Conservation (phyloP, 2,113 vertebrate species). For the Tragelaphus scriptus region DNA sequence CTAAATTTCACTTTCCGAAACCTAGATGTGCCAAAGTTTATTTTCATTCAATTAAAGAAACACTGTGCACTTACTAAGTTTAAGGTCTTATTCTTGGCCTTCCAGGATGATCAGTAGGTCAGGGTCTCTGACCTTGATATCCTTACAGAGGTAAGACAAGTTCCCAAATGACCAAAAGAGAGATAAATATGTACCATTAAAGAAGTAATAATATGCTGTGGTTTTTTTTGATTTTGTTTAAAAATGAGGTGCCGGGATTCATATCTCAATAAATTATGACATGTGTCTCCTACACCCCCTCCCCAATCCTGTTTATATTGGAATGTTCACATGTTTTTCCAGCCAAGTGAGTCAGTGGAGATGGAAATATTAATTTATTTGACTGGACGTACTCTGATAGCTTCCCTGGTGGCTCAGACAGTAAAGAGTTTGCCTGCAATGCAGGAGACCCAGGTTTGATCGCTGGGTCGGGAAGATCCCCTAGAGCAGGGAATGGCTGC, state of each 20-base stretch:
- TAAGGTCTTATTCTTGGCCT: slow-evolving; percentile 27
- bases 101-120: not conserved
- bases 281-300: slow-evolving; percentile 17
- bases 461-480: not conserved
- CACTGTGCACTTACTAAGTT: not conserved
- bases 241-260: slow-evolving; percentile 56
- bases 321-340: slow-evolving; percentile 28
- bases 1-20: not conserved
- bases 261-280: slow-evolving; percentile 62
- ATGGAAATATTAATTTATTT: slow-evolving; percentile 59
- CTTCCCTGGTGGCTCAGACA: not conserved
- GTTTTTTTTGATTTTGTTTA: slow-evolving; percentile 2
- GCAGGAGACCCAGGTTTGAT: not conserved
- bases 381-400: slow-evolving; percentile 11
- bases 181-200: slow-evolving; percentile 36
- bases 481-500: not conserved
- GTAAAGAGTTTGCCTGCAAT: not conserved
- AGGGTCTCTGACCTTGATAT: not conserved
- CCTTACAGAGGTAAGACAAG: slow-evolving; percentile 17
- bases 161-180: slow-evolving; percentile 26
- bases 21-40: not conserved
- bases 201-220: slow-evolving; percentile 20
- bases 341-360: slow-evolving; percentile 59
- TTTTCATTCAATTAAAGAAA: slow-evolving; percentile 29
- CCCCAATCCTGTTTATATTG: slow-evolving; percentile 55